phyloP scores from a whole-genome alignment of 2,113 vertebrate species.

The Larimichthys polyactis region DNA sequence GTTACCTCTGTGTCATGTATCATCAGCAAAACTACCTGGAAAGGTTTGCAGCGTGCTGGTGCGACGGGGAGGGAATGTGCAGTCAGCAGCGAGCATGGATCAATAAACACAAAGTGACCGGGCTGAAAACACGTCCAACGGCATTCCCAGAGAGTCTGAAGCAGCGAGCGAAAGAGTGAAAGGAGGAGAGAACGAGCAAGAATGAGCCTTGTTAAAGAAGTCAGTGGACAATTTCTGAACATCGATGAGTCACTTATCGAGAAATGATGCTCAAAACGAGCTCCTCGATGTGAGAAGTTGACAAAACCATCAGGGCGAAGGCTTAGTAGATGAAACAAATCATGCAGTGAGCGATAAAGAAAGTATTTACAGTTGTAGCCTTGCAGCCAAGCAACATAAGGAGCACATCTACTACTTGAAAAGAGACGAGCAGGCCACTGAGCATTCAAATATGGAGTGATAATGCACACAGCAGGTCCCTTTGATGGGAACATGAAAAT shows the following conservation, averaged over 20 bases:
- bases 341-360: neutral
- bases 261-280: neutral
- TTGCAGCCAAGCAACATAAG: neutral
- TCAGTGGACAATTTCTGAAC: neutral
- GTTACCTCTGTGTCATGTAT: neutral
- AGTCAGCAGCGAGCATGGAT: neutral
- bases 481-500: constrained; percentile 51
- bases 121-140: constrained; percentile 44
- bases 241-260: neutral
- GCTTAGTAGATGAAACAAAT: neutral
- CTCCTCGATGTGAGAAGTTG: neutral
- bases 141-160: constrained; percentile 45
- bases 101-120: constrained; percentile 21
- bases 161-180: neutral
- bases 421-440: neutral
- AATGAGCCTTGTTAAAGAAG: neutral
- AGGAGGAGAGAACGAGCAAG: neutral
- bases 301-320: too few species aligned
- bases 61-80: neutral
- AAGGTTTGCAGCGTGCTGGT: neutral
- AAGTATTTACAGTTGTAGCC: neutral
- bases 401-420: neutral
- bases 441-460: constrained; percentile 58
- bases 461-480: neutral
- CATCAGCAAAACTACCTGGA: neutral